A percentile compares a stretch with the other conserved stretches of the same genome.
These are phyloP conservation scores for Schrankia costaestrigalis DNA, from an alignment of 2,888 invertebrate genomes.

Conservation along the genomic window DNA sequence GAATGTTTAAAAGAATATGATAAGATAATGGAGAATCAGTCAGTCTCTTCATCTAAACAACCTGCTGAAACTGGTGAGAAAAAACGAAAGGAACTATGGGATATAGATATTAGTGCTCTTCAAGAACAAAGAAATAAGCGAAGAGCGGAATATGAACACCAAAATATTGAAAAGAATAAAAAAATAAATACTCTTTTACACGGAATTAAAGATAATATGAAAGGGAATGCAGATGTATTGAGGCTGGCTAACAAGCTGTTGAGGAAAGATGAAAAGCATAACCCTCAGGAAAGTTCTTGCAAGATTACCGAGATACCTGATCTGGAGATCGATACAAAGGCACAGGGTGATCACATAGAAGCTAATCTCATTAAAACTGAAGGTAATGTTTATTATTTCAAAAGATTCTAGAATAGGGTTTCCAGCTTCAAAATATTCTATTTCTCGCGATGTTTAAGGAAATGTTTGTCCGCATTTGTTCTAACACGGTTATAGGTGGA, in stretches of 20 bases:
- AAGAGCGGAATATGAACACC: slow-evolving; percentile 40
- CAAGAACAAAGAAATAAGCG: slow-evolving; percentile 41
- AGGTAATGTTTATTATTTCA: neutral
- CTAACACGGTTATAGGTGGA: too few relatives aligned
- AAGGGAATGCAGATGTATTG: slow-evolving; percentile 67
- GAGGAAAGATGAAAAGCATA: slow-evolving; percentile 52
- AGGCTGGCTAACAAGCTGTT: slow-evolving; percentile 62
- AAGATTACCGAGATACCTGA: slow-evolving; percentile 32
- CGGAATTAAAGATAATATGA: slow-evolving; percentile 71
- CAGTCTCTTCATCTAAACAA: slow-evolving; percentile 10
- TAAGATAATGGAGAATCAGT: slow-evolving; percentile 14
- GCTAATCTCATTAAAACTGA: slow-evolving; percentile 10
- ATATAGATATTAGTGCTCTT: slow-evolving; percentile 43
- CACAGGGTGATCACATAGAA: slow-evolving; percentile 52
- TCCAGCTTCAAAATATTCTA: too few relatives aligned
- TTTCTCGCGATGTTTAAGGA: too few relatives aligned
- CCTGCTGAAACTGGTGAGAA: slow-evolving; percentile 24
- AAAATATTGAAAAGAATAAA: slow-evolving; percentile 51
- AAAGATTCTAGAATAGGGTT: too few relatives aligned
- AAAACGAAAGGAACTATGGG: slow-evolving; percentile 53
- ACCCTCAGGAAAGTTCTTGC: slow-evolving; percentile 24
- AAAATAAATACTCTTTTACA: slow-evolving; percentile 59
- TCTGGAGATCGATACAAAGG: slow-evolving; percentile 43
- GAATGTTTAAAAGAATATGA: slow-evolving; percentile 7
- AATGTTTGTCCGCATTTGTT: too few relatives aligned